phyloP scores from a whole-genome alignment of 2,888 invertebrate species.

The Cryptophagus acutangulus region DNA sequence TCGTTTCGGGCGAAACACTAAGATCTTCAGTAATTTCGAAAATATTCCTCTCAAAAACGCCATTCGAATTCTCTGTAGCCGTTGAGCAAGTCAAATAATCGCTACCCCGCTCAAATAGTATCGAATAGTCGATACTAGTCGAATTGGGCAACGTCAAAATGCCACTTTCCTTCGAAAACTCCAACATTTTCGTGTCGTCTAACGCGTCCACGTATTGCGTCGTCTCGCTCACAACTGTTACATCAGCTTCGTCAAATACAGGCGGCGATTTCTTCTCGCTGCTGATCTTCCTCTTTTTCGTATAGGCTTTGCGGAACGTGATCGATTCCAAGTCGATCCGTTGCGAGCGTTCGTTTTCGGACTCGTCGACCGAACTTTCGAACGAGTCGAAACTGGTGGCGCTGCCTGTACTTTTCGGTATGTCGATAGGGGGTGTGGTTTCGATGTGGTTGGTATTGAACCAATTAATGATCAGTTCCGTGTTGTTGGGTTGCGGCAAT shows the following conservation, averaged over 20 bases:
- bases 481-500: slow-evolving; percentile 37
- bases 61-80: slow-evolving; percentile 27
- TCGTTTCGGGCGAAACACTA: too few species aligned
- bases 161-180: slow-evolving; percentile 40
- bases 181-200: slow-evolving; percentile 12
- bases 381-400: slow-evolving; percentile 20
- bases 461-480: slow-evolving; percentile 43
- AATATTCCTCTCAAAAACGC: slow-evolving; percentile 37
- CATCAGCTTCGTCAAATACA: too few species aligned
- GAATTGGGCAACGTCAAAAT: slow-evolving; percentile 36
- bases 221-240: background rate
- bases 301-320: slow-evolving; percentile 32
- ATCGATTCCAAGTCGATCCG: slow-evolving; percentile 23
- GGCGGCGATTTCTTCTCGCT: slow-evolving; percentile 7
- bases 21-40: slow-evolving; percentile 31
- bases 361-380: slow-evolving; percentile 33
- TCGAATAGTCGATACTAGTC: background rate
- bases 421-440: slow-evolving; percentile 10
- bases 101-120: slow-evolving; percentile 24
- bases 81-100: slow-evolving; percentile 42
- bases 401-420: slow-evolving; percentile 10
- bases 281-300: slow-evolving; percentile 26
- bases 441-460: slow-evolving; percentile 35
- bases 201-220: slow-evolving; percentile 2
- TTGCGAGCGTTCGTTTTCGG: slow-evolving; percentile 26